phyloP scores from a whole-genome alignment of 2,888 invertebrate genomes.

The Rugalucina vietnamica region DNA sequence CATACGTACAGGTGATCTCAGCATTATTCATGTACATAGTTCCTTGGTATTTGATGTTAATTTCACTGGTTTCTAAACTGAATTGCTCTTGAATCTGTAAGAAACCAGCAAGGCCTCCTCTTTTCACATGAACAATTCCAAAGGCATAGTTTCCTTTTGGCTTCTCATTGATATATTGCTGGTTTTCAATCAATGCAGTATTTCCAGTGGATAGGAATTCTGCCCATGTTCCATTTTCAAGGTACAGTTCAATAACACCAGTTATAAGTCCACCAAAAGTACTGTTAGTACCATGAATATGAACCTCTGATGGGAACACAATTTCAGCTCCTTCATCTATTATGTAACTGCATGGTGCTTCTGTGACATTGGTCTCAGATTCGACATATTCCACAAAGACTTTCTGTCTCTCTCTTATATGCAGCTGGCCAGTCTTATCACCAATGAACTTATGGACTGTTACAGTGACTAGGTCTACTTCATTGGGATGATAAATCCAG shows the following conservation, averaged over 20 bases:
- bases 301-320: slow-evolving; percentile 70
- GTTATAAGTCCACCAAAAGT: slow-evolving; percentile 71
- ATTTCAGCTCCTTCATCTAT: slow-evolving; percentile 71
- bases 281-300: slow-evolving; percentile 74
- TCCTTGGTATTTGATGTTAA: slow-evolving; percentile 72
- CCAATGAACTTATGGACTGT: slow-evolving; percentile 72
- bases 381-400: slow-evolving; percentile 73
- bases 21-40: slow-evolving; percentile 74
- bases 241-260: slow-evolving; percentile 68
- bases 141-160: slow-evolving; percentile 68
- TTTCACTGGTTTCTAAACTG: slow-evolving; percentile 65
- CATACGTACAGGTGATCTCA: slow-evolving; percentile 67
- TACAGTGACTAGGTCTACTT: slow-evolving; percentile 54
- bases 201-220: slow-evolving; percentile 72
- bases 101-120: slow-evolving; percentile 66
- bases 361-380: slow-evolving; percentile 70
- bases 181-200: slow-evolving; percentile 71
- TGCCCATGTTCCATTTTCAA: slow-evolving; percentile 64
- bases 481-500: slow-evolving; percentile 68
- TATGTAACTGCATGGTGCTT: slow-evolving; percentile 75
- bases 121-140: slow-evolving; percentile 68
- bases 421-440: slow-evolving; percentile 73
- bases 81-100: slow-evolving; percentile 52
- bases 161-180: slow-evolving; percentile 60
- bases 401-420: slow-evolving; percentile 67